Evolutionary conservation across 2,888 invertebrate genomes (phyloP).

Genomic region (Melikaiella ostensackeni): DNA sequence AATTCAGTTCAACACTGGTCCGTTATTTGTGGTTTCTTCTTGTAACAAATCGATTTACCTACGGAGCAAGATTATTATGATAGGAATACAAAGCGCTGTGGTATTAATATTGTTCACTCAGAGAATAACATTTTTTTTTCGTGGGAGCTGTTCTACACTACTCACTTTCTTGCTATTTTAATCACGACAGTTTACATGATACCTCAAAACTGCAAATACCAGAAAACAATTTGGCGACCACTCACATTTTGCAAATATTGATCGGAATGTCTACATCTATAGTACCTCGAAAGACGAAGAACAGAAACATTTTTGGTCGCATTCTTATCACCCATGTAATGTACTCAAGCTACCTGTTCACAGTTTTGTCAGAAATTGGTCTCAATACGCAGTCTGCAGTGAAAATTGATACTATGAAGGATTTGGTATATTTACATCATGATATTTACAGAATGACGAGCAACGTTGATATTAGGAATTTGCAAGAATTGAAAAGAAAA

Average conservation of each 20-base stretch:
- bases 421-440: background rate
- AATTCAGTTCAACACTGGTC: background rate
- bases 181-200: background rate
- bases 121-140: background rate
- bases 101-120: background rate
- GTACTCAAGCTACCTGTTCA: background rate
- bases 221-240: background rate
- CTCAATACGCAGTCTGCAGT: background rate
- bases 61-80: background rate
- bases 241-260: background rate
- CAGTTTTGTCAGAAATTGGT: background rate
- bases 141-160: background rate
- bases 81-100: background rate
- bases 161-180: background rate
- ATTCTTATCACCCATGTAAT: background rate
- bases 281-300: background rate
- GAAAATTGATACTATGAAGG: background rate
- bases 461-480: too few species aligned
- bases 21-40: background rate
- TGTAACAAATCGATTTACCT: background rate
- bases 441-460: background rate
- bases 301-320: background rate
- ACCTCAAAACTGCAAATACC: background rate
- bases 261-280: background rate
- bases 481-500: too few species aligned